Percentiles rank a stretch among this genome's conserved stretches.
phyloP scores from a whole-genome alignment of 92 coral and sea anemone species.

The Scolanthus callimorphus region DNA sequence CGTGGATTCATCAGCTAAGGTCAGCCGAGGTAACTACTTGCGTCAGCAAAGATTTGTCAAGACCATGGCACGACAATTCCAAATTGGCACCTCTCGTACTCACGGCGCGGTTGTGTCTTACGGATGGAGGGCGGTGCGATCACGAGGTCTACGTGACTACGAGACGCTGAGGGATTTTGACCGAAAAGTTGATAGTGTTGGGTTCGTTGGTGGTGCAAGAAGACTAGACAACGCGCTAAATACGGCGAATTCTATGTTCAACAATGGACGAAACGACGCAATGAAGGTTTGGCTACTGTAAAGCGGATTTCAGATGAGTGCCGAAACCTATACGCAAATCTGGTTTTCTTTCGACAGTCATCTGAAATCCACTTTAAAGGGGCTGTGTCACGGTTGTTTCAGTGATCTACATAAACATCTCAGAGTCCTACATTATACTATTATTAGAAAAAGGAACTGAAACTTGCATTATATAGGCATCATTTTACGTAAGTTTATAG shows the following conservation, averaged over 20 bases:
- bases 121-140: conserved; percentile 40
- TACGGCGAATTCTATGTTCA: conserved; percentile 26
- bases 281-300: too few relatives aligned
- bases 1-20: conserved; percentile 52
- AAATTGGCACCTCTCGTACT: conserved; percentile 34
- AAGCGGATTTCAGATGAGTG: too few relatives aligned
- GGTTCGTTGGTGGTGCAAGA: conserved; percentile 60
- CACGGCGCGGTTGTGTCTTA: conserved; percentile 60
- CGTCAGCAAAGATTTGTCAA: conserved; percentile 55
- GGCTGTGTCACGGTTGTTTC: too few relatives aligned
- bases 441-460: too few relatives aligned
- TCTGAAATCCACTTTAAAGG: too few relatives aligned
- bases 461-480: too few relatives aligned
- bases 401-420: too few relatives aligned
- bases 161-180: conserved; percentile 30
- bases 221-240: conserved; percentile 47
- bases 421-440: too few relatives aligned
- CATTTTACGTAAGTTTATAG: too few relatives aligned
- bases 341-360: too few relatives aligned
- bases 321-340: too few relatives aligned
- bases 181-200: conserved; percentile 41
- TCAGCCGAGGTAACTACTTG: conserved; percentile 37
- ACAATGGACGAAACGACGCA: conserved; percentile 14
- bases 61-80: conserved; percentile 36
- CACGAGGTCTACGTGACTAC: conserved; percentile 37